These are phyloP conservation scores for Arbacia lixula DNA, from an alignment of 53 echinoderm and acorn worm species.

Conservation along the genomic window DNA sequence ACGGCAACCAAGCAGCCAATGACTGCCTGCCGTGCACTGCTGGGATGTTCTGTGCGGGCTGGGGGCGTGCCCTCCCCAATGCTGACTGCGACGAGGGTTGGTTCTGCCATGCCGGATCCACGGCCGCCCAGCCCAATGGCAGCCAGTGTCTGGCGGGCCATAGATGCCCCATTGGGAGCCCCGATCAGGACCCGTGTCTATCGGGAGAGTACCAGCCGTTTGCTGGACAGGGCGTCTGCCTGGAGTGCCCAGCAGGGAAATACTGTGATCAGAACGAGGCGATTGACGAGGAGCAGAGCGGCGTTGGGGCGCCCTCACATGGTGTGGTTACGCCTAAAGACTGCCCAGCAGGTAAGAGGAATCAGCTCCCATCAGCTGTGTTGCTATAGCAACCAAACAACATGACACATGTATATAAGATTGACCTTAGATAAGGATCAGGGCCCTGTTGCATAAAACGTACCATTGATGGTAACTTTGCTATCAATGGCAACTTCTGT, in stretches of 20 bases:
- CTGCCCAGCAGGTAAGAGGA: conserved; percentile 83
- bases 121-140: conserved; percentile 91
- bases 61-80: conserved; percentile 86
- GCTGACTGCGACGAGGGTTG: conserved; percentile 94
- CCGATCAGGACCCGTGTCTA: conserved; percentile 81
- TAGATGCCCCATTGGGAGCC: conserved; percentile 84
- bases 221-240: conserved; percentile 81
- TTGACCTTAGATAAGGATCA: no score
- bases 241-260: conserved; percentile 86
- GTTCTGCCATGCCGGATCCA: conserved; percentile 92
- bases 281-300: conserved; percentile 94
- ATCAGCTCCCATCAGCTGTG: no score
- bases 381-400: no score
- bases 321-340: conserved; percentile 97
- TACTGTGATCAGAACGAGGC: conserved; percentile 99
- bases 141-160: conserved; percentile 90
- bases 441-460: no score
- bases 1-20: conserved; percentile 73
- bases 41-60: conserved; percentile 91
- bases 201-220: conserved; percentile 93
- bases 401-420: no score
- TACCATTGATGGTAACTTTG: no score
- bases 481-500: no score
- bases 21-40: conserved; percentile 96
- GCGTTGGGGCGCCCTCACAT: conserved; percentile 89